Evolutionary conservation across 1,140 invertebrate species (phyloP), one percentile per base, ranked within the genome.

Genomic region (Drosophila kikkawai): DNA sequence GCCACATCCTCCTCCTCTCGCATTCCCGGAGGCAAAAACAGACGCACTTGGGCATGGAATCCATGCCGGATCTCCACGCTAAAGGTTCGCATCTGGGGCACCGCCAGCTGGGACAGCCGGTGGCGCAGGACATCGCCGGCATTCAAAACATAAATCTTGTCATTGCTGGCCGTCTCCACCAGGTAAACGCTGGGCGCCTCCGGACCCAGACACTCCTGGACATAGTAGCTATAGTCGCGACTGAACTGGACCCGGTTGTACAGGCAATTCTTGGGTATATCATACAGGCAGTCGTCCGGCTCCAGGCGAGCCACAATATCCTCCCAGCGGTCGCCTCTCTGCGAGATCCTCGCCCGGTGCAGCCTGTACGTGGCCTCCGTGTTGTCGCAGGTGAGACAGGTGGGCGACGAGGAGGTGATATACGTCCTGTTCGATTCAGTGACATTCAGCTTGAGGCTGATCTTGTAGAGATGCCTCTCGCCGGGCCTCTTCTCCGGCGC

Each of bases 1-100:
- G 95, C 95, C 41, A 96, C 94, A 75, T 97, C 96, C 86, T 98
- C 96, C 48, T 96, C 95, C 82, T 97, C 96, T 56, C 96, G 93
- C 67, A 97, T 94, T n/a, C 96, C 95, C 0, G 96, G 96, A 1
- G 97, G 97, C 45, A 97, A 91, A 63, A 95, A 94, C 5, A 97
- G 93, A 11, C 95, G 94, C 1, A 97, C 96, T 65, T 93, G 93
- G 17, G 93, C 93, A 41, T 93, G 92, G 75, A 93, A 93, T 2
- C 93, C 93, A 47, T 93, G 92, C 0, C 91, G 83, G 13, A 95
- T 94, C 91, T 95, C 94, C 5, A 95, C 95, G 59, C 94, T 93
- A 65, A 95, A 95, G 0, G 94, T 94, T 19, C 94, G 94, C 61
- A 94, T 92, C 84, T 95, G 95, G 0, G 95, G 95, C 15, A 93